Base-by-base conservation (phyloP, 1,140 invertebrate species). In the Dufourea novaeangliae region DNA sequence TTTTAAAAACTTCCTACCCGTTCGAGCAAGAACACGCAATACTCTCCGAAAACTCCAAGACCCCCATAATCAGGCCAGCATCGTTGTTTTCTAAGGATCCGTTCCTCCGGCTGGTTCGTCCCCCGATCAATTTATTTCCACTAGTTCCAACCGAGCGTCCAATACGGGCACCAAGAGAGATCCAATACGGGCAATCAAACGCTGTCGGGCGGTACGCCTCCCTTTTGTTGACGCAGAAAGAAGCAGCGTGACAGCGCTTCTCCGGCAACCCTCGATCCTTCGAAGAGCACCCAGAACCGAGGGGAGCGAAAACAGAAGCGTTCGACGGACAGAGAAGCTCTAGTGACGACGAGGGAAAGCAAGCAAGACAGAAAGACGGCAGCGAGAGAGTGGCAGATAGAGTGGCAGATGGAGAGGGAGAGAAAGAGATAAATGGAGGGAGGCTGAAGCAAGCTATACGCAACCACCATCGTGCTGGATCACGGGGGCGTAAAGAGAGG, bases 201-300 rank as follows among this genome's bases (percentile, higher is more conserved):
- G 73, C 29, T 68, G 68, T 75, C 73, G 64, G 69, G 73, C 73
- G 57, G n/a, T 39, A 27, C 44, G 64, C 63, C 37, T 41, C 70
- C 88, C 88, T 89, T n/a, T 90, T 90, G 89, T 89, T 88, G 88
- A 90, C 87, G 88, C 84, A 88, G 85, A 89, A 90, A 90, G 89
- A 79, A 91, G 77, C 83, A 84, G 80, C 84, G 86, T 88, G 88
- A 91, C 88, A 84, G 87, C 27, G 64, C 61, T 39, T 29, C 50
- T 79, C 71, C 46, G 59, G 29, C 63, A 44, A 68, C 73, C 80
- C 72, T 61, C 66, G 61, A 77, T 59, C 52, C 67, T 46, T 27
- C 34, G n/a, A 4, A 14, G 17, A 50, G 39, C 46, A 7, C 54
- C 41, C 29, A 25, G 64, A 46, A 62, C 39, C 20, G 76, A 50